phyloP scores from a whole-genome alignment of 2,888 invertebrate genomes.

The Calameuta pallipes region DNA sequence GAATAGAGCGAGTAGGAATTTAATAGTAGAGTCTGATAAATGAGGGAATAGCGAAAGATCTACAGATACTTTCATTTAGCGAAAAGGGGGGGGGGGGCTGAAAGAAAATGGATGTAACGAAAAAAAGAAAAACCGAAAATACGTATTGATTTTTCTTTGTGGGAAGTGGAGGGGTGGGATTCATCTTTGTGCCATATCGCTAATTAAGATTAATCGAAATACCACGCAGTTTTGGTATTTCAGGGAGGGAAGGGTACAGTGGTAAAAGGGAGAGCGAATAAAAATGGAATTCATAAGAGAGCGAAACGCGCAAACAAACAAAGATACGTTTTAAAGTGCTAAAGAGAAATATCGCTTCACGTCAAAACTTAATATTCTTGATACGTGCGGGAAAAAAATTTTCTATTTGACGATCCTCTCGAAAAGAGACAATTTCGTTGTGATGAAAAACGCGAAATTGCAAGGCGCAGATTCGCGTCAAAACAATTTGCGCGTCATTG shows the following conservation, averaged over 20 bases:
- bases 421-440: not conserved
- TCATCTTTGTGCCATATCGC: not conserved
- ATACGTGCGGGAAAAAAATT: not conserved
- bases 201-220: not conserved
- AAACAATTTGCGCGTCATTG: not conserved
- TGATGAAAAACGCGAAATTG: not conserved
- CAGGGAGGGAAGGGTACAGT: not conserved
- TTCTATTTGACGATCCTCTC: not conserved
- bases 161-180: not conserved
- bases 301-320: not conserved
- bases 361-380: not conserved
- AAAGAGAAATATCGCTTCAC: not conserved
- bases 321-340: not conserved
- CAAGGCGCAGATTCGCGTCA: not conserved
- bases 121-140: not conserved
- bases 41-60: not conserved
- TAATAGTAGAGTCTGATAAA: not conserved
- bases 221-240: not conserved
- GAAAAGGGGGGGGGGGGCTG: not conserved
- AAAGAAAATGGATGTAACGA: too few relatives aligned
- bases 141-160: not conserved
- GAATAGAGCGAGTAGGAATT: not conserved
- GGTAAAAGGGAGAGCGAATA: not conserved
- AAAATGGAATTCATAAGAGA: not conserved
- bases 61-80: not conserved